Base-by-base conservation (phyloP, 2,888 invertebrate species). In the Drosophila multiciliata region DNA sequence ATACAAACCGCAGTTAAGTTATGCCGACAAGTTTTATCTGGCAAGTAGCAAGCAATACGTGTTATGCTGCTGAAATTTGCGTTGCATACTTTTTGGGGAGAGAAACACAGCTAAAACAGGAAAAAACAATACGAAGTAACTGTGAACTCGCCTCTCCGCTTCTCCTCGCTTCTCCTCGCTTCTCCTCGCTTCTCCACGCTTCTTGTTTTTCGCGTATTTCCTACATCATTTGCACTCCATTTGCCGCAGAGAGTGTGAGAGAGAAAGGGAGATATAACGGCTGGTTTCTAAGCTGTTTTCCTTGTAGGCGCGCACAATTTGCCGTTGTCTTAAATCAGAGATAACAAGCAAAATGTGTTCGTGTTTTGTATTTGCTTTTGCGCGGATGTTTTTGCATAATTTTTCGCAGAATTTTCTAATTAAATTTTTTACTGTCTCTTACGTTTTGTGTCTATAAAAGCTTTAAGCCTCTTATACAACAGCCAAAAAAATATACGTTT, bases 151-250 rank as follows among this genome's bases (percentile, higher is more conserved):
- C 58, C 6, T 58, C 6, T 36, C 49, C 59, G 40, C 60, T 59
- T n/a, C n/a, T n/a, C n/a, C n/a, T n/a, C n/a, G n/a, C n/a, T n/a
- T n/a, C 65, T 50, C 50, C 50, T 26, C 4, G 49, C 58, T 3
- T 58, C 6, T 36, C 49, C 59, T 26, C 7, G 40, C 60, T 59
- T 58, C 6, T 36, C 45, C 59, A 33, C 54, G 61, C 63, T 50
- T 52, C 57, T 61, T 80, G 66, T 68, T 69, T 72, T 73, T 49
- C 68, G 70, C 82, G 77, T 66, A 66, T 78, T 86, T 78, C 80
- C 78, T 76, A 78, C 78, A 77, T 82, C 85, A 86, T 82, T 86
- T 89, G 86, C 88, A 86, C 86, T 84, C 78, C 85, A 86, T 89
- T 89, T 84, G 73, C 80, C 69, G 32, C 59, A 61, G 64, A 65